Conservation (phyloP, 2,113 vertebrate genomes). For the Ictalurus punctatus region DNA sequence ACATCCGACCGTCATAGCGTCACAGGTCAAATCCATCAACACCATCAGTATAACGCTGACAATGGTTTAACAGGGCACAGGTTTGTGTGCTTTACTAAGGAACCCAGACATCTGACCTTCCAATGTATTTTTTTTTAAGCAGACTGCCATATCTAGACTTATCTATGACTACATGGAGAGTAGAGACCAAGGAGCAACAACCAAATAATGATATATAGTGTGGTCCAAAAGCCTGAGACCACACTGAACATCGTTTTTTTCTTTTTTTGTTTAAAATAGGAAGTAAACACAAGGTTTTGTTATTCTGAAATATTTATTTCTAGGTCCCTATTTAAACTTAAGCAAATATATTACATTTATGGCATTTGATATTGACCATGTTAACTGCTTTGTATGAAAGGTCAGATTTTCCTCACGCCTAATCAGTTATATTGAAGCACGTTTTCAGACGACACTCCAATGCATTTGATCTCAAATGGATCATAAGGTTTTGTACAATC, state of each 20-base stretch:
- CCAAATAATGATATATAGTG: not conserved
- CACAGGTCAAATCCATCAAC: slow-evolving; percentile 40
- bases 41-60: not conserved
- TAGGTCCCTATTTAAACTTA: not conserved
- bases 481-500: not conserved
- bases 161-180: not conserved
- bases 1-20: not conserved
- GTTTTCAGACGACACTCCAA: not conserved
- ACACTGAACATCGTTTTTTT: not conserved
- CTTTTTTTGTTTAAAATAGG: not conserved
- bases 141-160: not conserved
- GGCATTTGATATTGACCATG: not conserved
- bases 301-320: not conserved
- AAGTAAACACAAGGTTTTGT: not conserved
- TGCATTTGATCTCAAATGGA: not conserved
- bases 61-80: not conserved
- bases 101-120: slow-evolving; percentile 8
- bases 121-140: slow-evolving; percentile 3
- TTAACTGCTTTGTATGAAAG: not conserved
- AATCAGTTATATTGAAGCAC: not conserved
- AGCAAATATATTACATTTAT: not conserved
- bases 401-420: not conserved
- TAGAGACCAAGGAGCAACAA: not conserved
- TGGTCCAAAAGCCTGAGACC: not conserved
- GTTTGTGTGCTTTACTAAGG: slow-evolving; percentile 6